Percentiles rank a stretch among this genome's conserved stretches.
phyloP scores from a whole-genome alignment of 2,888 invertebrate species.

The Lucinisca nassula region DNA sequence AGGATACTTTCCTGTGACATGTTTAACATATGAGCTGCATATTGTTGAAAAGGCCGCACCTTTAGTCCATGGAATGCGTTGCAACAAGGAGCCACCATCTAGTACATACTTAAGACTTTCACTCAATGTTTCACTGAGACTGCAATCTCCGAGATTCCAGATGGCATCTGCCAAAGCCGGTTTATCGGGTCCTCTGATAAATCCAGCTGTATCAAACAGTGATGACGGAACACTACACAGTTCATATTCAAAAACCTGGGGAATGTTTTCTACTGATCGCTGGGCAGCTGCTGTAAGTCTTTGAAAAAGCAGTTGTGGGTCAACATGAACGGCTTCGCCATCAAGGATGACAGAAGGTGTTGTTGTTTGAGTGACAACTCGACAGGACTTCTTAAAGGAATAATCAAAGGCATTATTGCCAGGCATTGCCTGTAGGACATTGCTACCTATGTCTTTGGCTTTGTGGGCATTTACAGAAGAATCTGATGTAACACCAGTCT shows the following conservation, averaged over 20 bases:
- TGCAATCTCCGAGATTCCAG: slow-evolving; percentile 43
- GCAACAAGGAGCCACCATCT: slow-evolving; percentile 59
- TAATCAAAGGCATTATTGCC: neutral
- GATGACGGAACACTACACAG: slow-evolving; percentile 38
- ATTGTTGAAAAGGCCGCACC: slow-evolving; percentile 43
- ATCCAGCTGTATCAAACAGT: slow-evolving; percentile 50
- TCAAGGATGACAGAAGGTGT: neutral
- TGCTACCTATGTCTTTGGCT: neutral
- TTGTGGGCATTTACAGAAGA: neutral
- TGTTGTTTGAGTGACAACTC: neutral
- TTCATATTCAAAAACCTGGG: neutral
- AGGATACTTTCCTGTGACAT: slow-evolving; percentile 2
- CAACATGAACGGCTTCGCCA: neutral
- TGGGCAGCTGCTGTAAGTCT: neutral
- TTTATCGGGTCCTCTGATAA: slow-evolving; percentile 42
- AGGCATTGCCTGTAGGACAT: neutral
- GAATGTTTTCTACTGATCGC: neutral
- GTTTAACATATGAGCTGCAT: slow-evolving; percentile 19
- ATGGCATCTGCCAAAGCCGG: slow-evolving; percentile 43
- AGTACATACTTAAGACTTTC: slow-evolving; percentile 25
- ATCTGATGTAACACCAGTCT: neutral
- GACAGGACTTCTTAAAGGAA: neutral
- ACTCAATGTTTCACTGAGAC: slow-evolving; percentile 18
- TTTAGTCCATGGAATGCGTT: slow-evolving; percentile 56
- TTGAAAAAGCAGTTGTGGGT: slow-evolving; percentile 23